A percentile compares a stretch with the other conserved stretches of the same genome.
Evolutionary conservation across 2,113 vertebrate species (phyloP).

Genomic region (Lophochroa leadbeateri): DNA sequence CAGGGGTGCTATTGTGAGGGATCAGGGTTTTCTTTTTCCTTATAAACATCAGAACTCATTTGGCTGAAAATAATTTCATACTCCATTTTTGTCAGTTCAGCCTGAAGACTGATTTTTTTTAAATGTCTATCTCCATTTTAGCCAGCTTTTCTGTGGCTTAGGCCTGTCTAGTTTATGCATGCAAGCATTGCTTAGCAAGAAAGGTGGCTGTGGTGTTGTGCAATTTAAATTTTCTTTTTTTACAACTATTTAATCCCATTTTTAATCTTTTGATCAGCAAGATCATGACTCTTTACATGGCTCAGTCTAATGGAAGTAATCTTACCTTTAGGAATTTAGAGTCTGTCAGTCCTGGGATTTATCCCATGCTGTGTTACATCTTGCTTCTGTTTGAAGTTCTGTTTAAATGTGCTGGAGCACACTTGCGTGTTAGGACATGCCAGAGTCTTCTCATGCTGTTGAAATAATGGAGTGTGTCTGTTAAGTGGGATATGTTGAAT

Average conservation of each 20-base stretch:
- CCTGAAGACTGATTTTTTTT: neutral
- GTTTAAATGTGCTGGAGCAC: neutral
- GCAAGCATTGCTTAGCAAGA: neutral
- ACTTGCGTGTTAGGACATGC: neutral
- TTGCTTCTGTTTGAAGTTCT: constrained; percentile 9
- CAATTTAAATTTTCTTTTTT: neutral
- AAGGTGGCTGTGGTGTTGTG: neutral
- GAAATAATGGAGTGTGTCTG: neutral
- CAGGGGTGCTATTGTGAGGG: neutral
- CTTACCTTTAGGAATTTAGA: neutral
- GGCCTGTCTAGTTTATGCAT: neutral
- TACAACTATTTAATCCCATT: neutral
- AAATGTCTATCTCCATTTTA: neutral
- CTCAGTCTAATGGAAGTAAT: neutral
- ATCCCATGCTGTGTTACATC: neutral
- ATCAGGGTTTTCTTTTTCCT: fast-evolving
- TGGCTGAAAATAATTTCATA: neutral
- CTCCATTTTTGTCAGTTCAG: neutral
- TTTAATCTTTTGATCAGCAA: neutral
- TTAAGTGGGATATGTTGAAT: neutral
- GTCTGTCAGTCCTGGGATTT: neutral
- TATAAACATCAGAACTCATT: neutral
- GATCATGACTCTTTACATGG: neutral
- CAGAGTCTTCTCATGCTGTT: neutral
- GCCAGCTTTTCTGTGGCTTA: neutral